These are phyloP conservation scores for Suncus etruscus DNA, from an alignment of 2,113 vertebrate genomes.

Conservation along the genomic window DNA sequence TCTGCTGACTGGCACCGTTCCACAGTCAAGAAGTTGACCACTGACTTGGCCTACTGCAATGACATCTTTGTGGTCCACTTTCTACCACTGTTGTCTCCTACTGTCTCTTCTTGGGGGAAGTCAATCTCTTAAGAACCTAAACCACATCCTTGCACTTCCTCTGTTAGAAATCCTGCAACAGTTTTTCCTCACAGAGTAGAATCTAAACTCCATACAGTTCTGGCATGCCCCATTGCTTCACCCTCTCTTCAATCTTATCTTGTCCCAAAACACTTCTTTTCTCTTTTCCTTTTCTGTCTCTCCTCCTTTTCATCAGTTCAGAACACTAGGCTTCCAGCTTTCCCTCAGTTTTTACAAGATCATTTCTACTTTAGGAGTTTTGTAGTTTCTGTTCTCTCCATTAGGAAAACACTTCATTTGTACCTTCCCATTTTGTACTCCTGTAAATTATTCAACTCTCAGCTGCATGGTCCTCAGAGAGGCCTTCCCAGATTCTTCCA, in stretches of 20 bases:
- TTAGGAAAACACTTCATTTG: background rate
- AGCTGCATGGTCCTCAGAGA: background rate
- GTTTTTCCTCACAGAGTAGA: background rate
- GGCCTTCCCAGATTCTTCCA: background rate
- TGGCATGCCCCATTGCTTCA: background rate
- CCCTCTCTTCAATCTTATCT: background rate
- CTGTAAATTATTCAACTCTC: background rate
- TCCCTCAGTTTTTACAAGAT: background rate
- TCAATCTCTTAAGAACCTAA: background rate
- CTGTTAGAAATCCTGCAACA: background rate
- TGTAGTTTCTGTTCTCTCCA: background rate
- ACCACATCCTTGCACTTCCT: background rate
- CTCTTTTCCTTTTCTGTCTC: background rate
- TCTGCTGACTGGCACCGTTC: background rate
- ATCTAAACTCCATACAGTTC: background rate
- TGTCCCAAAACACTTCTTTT: background rate
- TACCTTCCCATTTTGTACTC: background rate
- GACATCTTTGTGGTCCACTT: rapidly evolving
- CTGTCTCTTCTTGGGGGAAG: background rate
- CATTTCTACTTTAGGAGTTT: background rate
- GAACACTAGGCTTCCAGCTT: background rate
- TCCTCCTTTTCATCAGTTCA: background rate
- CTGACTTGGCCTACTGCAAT: background rate
- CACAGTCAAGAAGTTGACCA: background rate
- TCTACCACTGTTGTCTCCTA: no score